A percentile compares a stretch with the other conserved stretches of the same genome.
Conservation (phyloP, 2,797 vertebrate species). For the Cuculus canorus region DNA sequence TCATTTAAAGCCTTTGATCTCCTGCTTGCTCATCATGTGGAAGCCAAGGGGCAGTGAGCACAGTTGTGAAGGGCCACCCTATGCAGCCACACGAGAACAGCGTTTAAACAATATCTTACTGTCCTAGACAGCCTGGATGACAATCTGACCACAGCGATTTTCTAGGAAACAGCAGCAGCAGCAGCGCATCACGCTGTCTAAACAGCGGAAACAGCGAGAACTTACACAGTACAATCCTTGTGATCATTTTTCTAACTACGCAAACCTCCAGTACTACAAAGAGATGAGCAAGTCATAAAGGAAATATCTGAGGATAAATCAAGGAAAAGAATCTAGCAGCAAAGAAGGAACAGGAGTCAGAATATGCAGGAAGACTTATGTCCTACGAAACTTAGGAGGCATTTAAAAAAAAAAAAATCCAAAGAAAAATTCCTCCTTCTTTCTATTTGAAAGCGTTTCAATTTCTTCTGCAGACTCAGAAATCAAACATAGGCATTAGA, state of each 20-base stretch:
- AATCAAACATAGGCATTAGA: neutral
- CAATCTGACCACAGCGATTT: constrained; percentile 66
- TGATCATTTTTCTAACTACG: constrained; percentile 45
- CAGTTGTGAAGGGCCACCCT: constrained; percentile 64
- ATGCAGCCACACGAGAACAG: constrained; percentile 28
- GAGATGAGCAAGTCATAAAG: constrained; percentile 24
- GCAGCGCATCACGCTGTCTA: neutral
- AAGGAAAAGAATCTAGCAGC: neutral
- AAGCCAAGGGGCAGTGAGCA: constrained; percentile 63
- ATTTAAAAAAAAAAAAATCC: neutral
- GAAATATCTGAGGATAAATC: constrained; percentile 31
- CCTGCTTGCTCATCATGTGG: constrained; percentile 62
- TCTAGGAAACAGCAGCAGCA: constrained; percentile 64
- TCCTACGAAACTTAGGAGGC: neutral
- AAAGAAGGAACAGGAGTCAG: neutral
- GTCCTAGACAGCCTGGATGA: constrained; percentile 50
- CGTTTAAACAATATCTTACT: constrained; percentile 66
- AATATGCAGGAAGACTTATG: neutral
- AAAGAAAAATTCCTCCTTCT: neutral
- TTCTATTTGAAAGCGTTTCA: neutral
- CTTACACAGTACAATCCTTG: constrained; percentile 56
- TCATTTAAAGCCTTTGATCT: constrained; percentile 46
- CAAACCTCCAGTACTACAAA: constrained; percentile 63
- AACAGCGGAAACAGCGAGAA: constrained; percentile 46
- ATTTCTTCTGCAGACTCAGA: neutral